Conservation (phyloP, 1,140 invertebrate genomes). For the Pseudomyrmex dendroicus region DNA sequence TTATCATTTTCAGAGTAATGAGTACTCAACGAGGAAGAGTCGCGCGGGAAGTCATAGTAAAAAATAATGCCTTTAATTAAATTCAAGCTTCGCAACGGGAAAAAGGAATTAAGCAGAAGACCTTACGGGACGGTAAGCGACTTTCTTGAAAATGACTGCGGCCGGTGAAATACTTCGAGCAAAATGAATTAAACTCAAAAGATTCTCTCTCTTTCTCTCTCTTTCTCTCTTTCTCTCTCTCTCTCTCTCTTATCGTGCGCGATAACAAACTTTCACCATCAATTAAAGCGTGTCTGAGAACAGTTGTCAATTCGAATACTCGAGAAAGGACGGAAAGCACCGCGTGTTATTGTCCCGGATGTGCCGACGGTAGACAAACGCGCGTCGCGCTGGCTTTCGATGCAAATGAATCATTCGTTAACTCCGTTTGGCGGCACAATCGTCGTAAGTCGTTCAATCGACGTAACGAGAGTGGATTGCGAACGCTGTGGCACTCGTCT, state of each 20-base stretch:
- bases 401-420: slow-evolving; percentile 45
- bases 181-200: slow-evolving; percentile 26
- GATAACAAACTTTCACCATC: background rate
- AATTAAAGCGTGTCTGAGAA: background rate
- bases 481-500: background rate
- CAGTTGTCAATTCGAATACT: background rate
- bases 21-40: background rate
- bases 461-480: slow-evolving; percentile 39
- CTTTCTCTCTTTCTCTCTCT: background rate
- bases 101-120: slow-evolving; percentile 20
- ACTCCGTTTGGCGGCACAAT: background rate
- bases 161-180: background rate
- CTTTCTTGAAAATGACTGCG: slow-evolving; percentile 12
- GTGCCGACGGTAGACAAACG: slow-evolving; percentile 17
- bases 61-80: slow-evolving; percentile 42
- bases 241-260: background rate
- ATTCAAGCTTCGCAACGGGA: slow-evolving; percentile 7
- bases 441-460: slow-evolving; percentile 25
- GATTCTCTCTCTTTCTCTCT: background rate
- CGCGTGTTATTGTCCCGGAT: background rate
- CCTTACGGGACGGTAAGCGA: background rate
- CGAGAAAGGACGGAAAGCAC: background rate
- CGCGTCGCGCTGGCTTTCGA: slow-evolving; percentile 10
- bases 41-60: background rate
- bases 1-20: background rate